Base-by-base conservation (phyloP, 2,888 invertebrate genomes). In the Chorisops tibialis region DNA sequence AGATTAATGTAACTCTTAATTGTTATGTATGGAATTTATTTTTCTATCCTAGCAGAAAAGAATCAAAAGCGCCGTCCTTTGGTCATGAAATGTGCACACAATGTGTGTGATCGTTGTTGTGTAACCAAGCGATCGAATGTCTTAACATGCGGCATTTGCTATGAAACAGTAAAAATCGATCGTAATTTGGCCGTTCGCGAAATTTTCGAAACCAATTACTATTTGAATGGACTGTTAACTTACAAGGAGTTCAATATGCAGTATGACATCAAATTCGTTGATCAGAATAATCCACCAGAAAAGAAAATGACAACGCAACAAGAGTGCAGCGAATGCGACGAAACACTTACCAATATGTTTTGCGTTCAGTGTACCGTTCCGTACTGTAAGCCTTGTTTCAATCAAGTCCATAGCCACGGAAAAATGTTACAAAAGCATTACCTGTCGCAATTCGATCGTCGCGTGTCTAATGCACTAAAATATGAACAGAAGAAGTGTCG, bases 21-120 rank as follows among this genome's bases (percentile, higher is more conserved):
- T n/a, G n/a, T n/a, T n/a, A n/a, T n/a, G n/a, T n/a, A n/a, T n/a
- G n/a, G n/a, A n/a, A n/a, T 43, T 48, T 60, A 12, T 58, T 49
- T 63, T 67, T 54, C 9, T 30, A 7, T 30, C 24, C 12, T 39
- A 14, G 6, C 39, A 56, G 56, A 9, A 4, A 56, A 56, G 24
- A 66, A 66, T 69, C 70, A 39, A 64, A 65, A 12, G 11, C 58
- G 56, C 66, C 74, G 75, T 2, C 89, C 89, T 0, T 75, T 88
- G 21, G 75, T 87, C 39, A 73, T 89, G 62, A 70, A 79, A 64
- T 90, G 90, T 70, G 85, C 85, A 1, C 90, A 90, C 73, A 80
- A 84, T 2, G 79, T 85, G 69, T 90, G 90, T 69, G 85, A 86
- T 67, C 81, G 78, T 51, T 60, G 60, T 50, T 50, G 49, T 16